Evolutionary conservation across 2,888 invertebrate genomes (phyloP).

Genomic region (Ornithoptera alexandrae): DNA sequence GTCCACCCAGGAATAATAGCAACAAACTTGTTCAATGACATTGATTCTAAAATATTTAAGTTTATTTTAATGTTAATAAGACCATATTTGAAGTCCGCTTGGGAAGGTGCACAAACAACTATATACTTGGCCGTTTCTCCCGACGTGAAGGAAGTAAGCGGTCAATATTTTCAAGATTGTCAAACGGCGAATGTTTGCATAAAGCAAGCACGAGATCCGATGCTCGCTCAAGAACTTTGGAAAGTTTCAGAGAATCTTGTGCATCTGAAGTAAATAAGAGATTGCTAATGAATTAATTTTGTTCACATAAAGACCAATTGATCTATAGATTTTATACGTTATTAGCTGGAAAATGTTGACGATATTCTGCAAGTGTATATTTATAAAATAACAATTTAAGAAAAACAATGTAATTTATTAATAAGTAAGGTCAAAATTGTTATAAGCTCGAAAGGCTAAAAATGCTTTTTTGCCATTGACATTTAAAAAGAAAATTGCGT

Average conservation of each 20-base stretch:
- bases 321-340: too few species aligned
- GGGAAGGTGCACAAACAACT: conserved; percentile 73
- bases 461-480: too few species aligned
- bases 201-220: conserved; percentile 66
- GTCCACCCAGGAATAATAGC: conserved; percentile 90
- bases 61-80: conserved; percentile 59
- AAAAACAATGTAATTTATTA: too few species aligned
- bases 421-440: too few species aligned
- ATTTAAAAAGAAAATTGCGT: too few species aligned
- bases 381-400: too few species aligned
- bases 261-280: not conserved
- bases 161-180: conserved; percentile 82
- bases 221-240: conserved; percentile 82
- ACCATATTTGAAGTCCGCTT: conserved; percentile 45
- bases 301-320: too few species aligned
- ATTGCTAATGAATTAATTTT: not conserved
- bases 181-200: conserved; percentile 54
- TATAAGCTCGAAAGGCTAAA: too few species aligned
- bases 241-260: conserved; percentile 38
- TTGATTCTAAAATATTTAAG: conserved; percentile 36
- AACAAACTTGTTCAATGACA: conserved; percentile 81
- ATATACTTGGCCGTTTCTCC: conserved; percentile 78
- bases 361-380: too few species aligned
- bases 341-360: too few species aligned
- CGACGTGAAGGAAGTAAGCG: conserved; percentile 77